Base-by-base conservation (phyloP, 2,888 invertebrate species). In the Synanthedon myopaeformis region DNA sequence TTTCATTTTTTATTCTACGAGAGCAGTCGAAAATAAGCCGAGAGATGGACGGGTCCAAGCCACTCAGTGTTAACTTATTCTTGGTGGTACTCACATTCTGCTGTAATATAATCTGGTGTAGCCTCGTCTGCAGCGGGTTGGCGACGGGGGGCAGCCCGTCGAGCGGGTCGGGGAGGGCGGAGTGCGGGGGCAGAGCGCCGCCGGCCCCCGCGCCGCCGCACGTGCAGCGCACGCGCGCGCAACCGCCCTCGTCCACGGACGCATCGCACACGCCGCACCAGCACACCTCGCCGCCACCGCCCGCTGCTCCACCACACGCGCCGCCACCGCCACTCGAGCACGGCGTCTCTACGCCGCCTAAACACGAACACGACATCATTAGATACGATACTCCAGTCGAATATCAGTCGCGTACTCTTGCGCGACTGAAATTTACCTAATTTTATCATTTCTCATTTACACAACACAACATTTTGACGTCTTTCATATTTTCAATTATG, bases 91-190 rank as follows among this genome's bases (percentile, higher is more conserved):
- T 49, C 70, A 94, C 95, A 90, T 92, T 92, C 73, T 94, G 92
- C 61, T 94, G 93, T 55, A 92, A 89, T 65, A 95, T 92, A 68
- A 97, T 93, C 79, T 95, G 94, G 72, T 93, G 92, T 67, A 97
- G 89, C 59, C 96, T 85, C 59, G 90, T 90, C 78, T 95, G 95
- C 60, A 93, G 88, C 57, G 93, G 92, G 71, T 93, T 93, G 59
- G 89, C 86, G 56, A 92, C 89, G 49, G 92, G 91, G 57, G 93
- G 90, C 69, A 95, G 85, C 50, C 95, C 95, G 78, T 95, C 94
- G 49, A 92, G 89, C 59, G 91, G 89, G 68, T 92, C 93, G 53
- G 91, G 71, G 58, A 91, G 73, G 42, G 59, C 57, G 42, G 55
- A 45, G 10, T 35, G 35, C 10, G 41, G 14, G 50, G 23, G 42